A percentile compares a stretch with the other conserved stretches of the same genome.
Evolutionary conservation across 1,140 invertebrate genomes (phyloP).

Genomic region (Papilio polyxenes): DNA sequence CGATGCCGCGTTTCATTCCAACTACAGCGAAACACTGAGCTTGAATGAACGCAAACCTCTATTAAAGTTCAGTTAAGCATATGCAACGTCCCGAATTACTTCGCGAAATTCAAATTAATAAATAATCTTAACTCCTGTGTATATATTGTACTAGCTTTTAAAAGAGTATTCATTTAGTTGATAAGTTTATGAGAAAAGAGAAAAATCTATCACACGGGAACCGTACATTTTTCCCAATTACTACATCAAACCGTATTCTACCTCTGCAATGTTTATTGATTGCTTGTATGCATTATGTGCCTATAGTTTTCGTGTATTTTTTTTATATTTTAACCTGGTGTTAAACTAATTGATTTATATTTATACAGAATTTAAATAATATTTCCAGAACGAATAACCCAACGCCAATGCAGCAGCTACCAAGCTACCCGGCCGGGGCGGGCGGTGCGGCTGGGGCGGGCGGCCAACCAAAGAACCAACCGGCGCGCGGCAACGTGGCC

Average conservation of each 20-base stretch:
- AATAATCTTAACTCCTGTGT: neutral
- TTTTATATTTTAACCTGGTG: neutral
- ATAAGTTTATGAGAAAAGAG: neutral
- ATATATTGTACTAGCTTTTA: neutral
- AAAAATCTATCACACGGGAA: neutral
- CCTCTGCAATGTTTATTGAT: too few relatives aligned
- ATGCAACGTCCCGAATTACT: conserved; percentile 25
- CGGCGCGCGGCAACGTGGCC: conserved; percentile 87
- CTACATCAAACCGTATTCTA: neutral
- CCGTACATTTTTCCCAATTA: neutral
- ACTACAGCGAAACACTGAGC: conserved; percentile 36
- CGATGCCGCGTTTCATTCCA: conserved; percentile 31
- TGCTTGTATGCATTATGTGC: too few relatives aligned
- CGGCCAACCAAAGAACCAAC: conserved; percentile 76
- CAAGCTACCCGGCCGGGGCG: conserved; percentile 67
- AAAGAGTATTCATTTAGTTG: neutral
- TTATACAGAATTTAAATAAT: conserved; percentile 10
- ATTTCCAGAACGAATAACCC: conserved; percentile 70
- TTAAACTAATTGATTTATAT: neutral
- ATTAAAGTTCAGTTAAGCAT: conserved; percentile 34
- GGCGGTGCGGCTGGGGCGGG: conserved; percentile 56
- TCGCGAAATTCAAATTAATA: conserved; percentile 32
- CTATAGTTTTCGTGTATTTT: neutral
- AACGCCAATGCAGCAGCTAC: conserved; percentile 76
- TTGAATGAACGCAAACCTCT: conserved; percentile 29